Conservation (phyloP, 2,888 invertebrate genomes). For the Ectobius pallidus region DNA sequence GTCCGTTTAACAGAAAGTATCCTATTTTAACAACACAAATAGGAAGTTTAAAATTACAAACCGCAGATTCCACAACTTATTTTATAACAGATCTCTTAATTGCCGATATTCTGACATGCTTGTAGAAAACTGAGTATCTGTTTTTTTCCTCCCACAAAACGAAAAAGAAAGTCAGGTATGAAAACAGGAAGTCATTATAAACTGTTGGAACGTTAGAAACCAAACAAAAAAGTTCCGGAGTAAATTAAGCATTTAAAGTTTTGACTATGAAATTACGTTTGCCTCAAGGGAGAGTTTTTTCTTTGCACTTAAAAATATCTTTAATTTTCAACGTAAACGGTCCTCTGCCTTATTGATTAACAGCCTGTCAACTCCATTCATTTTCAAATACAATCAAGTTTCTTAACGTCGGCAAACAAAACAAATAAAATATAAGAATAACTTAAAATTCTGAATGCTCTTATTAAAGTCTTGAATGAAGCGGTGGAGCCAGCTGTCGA, state of each 20-base stretch:
- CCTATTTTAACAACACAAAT: too few relatives aligned
- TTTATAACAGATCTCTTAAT: too few relatives aligned
- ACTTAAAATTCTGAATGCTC: neutral
- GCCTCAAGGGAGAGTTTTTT: neutral
- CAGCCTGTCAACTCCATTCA: neutral
- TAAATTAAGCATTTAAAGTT: neutral
- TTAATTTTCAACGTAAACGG: neutral
- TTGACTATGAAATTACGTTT: neutral
- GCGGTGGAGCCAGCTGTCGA: too few relatives aligned
- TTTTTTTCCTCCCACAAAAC: too few relatives aligned
- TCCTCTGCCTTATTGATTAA: neutral
- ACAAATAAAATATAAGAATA: neutral
- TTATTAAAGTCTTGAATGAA: too few relatives aligned
- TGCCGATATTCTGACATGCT: too few relatives aligned
- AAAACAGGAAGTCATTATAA: neutral
- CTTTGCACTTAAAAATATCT: neutral
- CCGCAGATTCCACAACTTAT: too few relatives aligned
- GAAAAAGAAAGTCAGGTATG: conserved; percentile 7
- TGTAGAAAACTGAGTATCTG: too few relatives aligned
- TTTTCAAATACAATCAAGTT: neutral
- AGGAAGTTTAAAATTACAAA: too few relatives aligned
- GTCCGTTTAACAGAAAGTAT: too few relatives aligned
- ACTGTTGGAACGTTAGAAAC: neutral
- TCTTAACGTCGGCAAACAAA: neutral
- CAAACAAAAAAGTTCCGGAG: neutral